Evolutionary conservation across 2,888 invertebrate genomes (phyloP), one percentile per base, ranked within the genome.

Genomic region (Diadromus collaris): DNA sequence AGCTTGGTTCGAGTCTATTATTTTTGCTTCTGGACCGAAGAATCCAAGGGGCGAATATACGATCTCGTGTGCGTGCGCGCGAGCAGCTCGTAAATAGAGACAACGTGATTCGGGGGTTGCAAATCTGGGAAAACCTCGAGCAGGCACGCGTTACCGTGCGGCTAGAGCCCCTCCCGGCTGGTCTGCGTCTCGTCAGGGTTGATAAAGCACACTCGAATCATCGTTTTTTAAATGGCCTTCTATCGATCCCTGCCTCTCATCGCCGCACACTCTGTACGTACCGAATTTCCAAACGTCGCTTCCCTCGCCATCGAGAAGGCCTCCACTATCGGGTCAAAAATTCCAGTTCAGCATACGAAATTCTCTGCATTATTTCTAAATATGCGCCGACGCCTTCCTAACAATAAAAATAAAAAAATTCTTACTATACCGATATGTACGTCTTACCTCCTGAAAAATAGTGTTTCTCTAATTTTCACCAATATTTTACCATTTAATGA

Each of bases 71-170:
- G 56, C 29, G 60, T 38, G 34, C 19, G 34, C 19, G 61, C 71
- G 54, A 24, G 69, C 65, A 65, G 69, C 65, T 70, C 64, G 69
- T 51, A 76, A 68, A 76, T 79, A 76, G 34, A 60, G 70, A 75
- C 32, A 56, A 58, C 68, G 61, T 21, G 56, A 68, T 68, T 72
- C 48, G 71, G 78, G 83, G 85, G 83, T 79, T 82, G 82, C 81
- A 85, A 85, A 85, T 84, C 85, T 90, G 89, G 89, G 89, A 88
- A 90, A 90, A 87, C 81, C 85, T 83, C 85, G 84, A 46, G 84
- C 79, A 87, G 86, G 90, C 90, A 90, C 90, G 90, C 89, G 88
- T 90, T 82, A 87, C 88, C 86, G 87, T 86, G 87, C 88, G 87
- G 83, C 78, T 83, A 80, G 76, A 82, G 65, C 72, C 72, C 83